These are phyloP conservation scores for Elysia chlorotica DNA, from an alignment of 1,140 invertebrate species.

Conservation along the genomic window DNA sequence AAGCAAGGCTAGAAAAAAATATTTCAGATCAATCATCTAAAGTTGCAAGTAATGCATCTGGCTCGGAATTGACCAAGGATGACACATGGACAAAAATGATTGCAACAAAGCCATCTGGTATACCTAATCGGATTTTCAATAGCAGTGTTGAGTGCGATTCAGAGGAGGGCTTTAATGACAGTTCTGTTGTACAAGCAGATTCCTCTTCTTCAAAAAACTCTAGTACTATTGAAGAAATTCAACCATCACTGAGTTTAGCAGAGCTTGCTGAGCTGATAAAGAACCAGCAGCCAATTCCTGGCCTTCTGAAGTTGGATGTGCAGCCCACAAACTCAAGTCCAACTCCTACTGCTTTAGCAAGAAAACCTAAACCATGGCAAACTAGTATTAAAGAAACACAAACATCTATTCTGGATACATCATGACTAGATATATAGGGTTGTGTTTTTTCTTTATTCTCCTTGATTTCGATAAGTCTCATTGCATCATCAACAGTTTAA, in stretches of 20 bases:
- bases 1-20: too few species aligned
- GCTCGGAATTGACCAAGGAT: neutral
- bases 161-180: too few species aligned
- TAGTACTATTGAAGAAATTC: neutral
- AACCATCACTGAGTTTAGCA: neutral
- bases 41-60: too few species aligned
- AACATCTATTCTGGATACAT: too few species aligned
- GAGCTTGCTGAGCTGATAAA: neutral
- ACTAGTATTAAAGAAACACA: too few species aligned
- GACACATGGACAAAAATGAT: neutral
- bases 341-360: neutral
- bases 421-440: too few species aligned
- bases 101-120: neutral
- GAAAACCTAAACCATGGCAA: constrained; percentile 7
- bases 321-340: neutral
- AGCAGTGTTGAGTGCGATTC: neutral
- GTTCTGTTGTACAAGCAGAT: too few species aligned
- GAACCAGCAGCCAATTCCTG: neutral
- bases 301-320: neutral
- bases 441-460: too few species aligned
- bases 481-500: too few species aligned
- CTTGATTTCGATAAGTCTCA: too few species aligned
- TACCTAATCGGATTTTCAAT: neutral
- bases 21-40: too few species aligned
- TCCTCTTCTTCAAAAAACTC: too few species aligned